phyloP scores from a whole-genome alignment of 2,113 vertebrate genomes.

The Odobenus rosmarus region DNA sequence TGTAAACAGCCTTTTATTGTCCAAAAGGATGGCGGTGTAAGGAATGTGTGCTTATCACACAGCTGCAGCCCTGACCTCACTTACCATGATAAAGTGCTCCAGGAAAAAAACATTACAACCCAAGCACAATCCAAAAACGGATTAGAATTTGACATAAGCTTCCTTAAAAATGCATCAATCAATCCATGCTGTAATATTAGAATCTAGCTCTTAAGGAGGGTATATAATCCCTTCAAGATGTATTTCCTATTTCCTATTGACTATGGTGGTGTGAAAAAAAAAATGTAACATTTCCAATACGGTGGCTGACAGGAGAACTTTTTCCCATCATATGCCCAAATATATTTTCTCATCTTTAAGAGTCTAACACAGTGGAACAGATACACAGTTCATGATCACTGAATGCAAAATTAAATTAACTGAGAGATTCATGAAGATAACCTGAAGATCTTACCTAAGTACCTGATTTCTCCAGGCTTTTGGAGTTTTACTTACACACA shows the following conservation, averaged over 20 bases:
- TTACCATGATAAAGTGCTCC: slow-evolving; percentile 93
- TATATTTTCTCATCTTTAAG: background rate
- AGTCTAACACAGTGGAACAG: background rate
- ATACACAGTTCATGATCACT: background rate
- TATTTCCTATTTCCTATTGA: slow-evolving; percentile 87
- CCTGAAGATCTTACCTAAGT: background rate
- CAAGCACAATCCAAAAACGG: slow-evolving; percentile 94
- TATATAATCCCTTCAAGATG: slow-evolving; percentile 93
- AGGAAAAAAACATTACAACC: slow-evolving; percentile 93
- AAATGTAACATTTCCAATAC: slow-evolving; percentile 69
- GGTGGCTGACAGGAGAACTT: slow-evolving; percentile 74
- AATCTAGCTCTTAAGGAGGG: slow-evolving; percentile 90
- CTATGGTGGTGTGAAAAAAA: slow-evolving; percentile 28
- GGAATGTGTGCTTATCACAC: slow-evolving; percentile 94
- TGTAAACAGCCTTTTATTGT: slow-evolving; percentile 94
- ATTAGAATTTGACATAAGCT: slow-evolving; percentile 98
- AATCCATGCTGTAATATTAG: slow-evolving; percentile 92
- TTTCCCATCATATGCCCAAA: background rate
- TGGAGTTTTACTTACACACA: background rate
- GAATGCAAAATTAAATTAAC: background rate
- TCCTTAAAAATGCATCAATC: slow-evolving; percentile 97
- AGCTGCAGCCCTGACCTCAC: slow-evolving; percentile 95
- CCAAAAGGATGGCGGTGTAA: slow-evolving; percentile 88
- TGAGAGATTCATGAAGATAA: background rate
- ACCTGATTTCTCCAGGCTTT: background rate